Evolutionary conservation across 2,797 vertebrate genomes (phyloP), one percentile per base, ranked within the genome.

Genomic region (Periophthalmus magnuspinnatus): DNA sequence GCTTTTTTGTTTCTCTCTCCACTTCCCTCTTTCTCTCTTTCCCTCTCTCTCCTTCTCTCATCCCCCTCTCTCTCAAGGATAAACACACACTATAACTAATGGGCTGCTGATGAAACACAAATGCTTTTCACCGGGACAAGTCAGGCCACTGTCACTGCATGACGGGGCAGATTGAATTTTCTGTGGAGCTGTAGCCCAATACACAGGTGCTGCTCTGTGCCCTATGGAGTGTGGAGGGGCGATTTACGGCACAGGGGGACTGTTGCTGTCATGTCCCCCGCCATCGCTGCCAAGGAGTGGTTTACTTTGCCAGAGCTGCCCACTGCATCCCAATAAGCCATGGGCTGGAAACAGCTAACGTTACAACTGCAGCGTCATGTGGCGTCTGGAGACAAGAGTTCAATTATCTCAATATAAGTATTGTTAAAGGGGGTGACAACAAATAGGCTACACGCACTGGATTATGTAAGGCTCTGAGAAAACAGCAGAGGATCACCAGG

Each of bases 261-360:
- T 86, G 86, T 89, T 88, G 90, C 88, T 91, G 90, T 92, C 91
- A 92, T 91, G 91, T 92, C 86, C 86, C 90, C 36, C 16, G 28
- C 56, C 72, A 84, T 89, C 86, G 70, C 88, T 91, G 89, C 89
- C 89, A 90, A 90, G 85, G 78, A 80, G 60, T 89, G 87, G 88
- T 93, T 91, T 92, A 88, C 86, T 89, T 88, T 91, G 89, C 82
- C 88, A 89, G 86, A 84, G 83, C 84, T 80, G 84, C 82, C 82
- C 85, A 81, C 59, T 86, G 90, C 91, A 93, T 93, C 87, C 87
- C 88, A 93, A 93, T 93, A 87, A 93, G 89, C 83, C 72, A 82
- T 76, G 75, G 81, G 85, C 84, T 87, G 84, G 86, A 89, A 85
- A 77, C 38, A 33, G 87, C 86, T 88, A 90, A 89, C 87, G 87